A percentile compares a stretch with the other conserved stretches of the same genome.
phyloP scores from a whole-genome alignment of 2,797 vertebrate species.

The Sylvia borin region DNA sequence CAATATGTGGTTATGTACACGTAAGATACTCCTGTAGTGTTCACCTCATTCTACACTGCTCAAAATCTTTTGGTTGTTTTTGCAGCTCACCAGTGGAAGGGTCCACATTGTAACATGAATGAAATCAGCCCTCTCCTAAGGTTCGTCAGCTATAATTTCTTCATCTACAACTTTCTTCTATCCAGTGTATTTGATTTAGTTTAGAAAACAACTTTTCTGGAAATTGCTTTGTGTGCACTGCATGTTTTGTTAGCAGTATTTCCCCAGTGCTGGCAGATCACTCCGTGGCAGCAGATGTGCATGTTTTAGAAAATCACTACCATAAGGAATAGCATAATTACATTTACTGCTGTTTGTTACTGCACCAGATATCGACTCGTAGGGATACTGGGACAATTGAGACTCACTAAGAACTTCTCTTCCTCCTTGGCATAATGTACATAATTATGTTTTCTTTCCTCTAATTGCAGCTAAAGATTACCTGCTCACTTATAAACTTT shows the following conservation, averaged over 20 bases:
- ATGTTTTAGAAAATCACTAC: slow-evolving; percentile 66
- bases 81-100: neutral
- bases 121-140: neutral
- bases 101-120: neutral
- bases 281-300: slow-evolving; percentile 67
- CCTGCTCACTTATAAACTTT: neutral
- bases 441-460: slow-evolving; percentile 20
- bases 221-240: slow-evolving; percentile 61
- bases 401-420: neutral
- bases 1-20: fast-evolving
- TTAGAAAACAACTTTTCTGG: slow-evolving; percentile 64
- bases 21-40: neutral
- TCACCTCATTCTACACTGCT: neutral
- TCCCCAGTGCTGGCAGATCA: slow-evolving; percentile 69
- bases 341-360: slow-evolving; percentile 71
- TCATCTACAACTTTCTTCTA: slow-evolving; percentile 24
- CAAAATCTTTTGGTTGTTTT: neutral
- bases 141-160: neutral
- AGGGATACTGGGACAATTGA: slow-evolving; percentile 46
- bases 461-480: slow-evolving; percentile 29
- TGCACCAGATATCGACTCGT: neutral
- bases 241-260: slow-evolving; percentile 68
- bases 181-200: slow-evolving; percentile 24
- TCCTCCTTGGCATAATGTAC: neutral
- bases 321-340: slow-evolving; percentile 74